Evolutionary conservation across 2,113 vertebrate genomes (phyloP).

Genomic region (Hystrix brachyura): DNA sequence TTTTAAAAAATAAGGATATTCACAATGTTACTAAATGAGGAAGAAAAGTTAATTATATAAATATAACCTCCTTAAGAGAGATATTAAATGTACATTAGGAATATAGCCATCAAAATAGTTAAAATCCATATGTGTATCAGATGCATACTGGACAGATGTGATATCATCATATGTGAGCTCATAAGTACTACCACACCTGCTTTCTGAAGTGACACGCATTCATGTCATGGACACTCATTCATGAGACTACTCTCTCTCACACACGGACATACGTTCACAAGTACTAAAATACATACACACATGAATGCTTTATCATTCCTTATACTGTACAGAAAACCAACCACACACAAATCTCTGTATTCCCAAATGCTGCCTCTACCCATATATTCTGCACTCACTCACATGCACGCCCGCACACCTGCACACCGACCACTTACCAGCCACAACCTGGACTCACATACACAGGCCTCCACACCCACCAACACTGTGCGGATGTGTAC

Average conservation of each 20-base stretch:
- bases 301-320: not conserved
- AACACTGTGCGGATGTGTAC: not conserved
- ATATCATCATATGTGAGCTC: accelerated
- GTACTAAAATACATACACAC: accelerated
- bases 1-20: not conserved
- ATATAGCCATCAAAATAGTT: not conserved
- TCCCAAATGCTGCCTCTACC: not conserved
- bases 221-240: not conserved
- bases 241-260: not conserved
- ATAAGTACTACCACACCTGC: not conserved
- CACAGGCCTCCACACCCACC: not conserved
- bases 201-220: accelerated
- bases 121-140: too few species aligned
- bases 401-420: accelerated
- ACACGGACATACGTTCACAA: not conserved
- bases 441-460: not conserved
- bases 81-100: not conserved
- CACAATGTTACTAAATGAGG: not conserved
- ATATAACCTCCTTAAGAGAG: not conserved
- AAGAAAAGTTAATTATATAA: not conserved
- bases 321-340: not conserved
- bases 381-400: accelerated
- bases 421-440: not conserved
- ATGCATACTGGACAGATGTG: not conserved
- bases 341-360: accelerated